phyloP scores from a whole-genome alignment of 2,113 vertebrate species.

The Odocoileus virginianus region DNA sequence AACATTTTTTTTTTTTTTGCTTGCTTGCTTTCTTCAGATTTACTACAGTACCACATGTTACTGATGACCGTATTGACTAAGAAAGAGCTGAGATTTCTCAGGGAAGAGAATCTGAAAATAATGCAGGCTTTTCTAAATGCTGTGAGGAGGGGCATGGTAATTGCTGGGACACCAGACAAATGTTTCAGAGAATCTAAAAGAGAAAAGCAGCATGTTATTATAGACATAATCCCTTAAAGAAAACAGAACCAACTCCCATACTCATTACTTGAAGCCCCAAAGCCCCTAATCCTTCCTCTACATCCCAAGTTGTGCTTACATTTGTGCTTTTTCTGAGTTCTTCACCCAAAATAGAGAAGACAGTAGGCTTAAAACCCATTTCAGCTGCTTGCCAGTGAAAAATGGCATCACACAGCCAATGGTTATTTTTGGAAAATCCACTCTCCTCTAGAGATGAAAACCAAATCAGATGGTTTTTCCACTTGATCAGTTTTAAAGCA shows the following conservation, averaged over 20 bases:
- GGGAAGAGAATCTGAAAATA: background rate
- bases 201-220: background rate
- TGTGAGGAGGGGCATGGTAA: background rate
- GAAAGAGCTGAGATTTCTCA: background rate
- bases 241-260: background rate
- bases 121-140: background rate
- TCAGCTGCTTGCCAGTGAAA: conserved; percentile 50
- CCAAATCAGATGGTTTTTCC: conserved; percentile 42
- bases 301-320: background rate
- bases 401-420: background rate
- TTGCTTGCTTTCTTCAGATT: background rate
- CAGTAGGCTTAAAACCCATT: conserved; percentile 45
- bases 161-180: background rate
- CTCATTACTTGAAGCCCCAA: background rate
- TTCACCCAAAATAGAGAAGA: conserved; percentile 47
- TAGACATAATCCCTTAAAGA: background rate
- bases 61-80: background rate
- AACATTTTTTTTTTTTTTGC: background rate
- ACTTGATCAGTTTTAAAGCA: conserved; percentile 41
- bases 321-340: conserved; percentile 48
- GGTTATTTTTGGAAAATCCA: conserved; percentile 60
- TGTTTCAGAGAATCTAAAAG: background rate
- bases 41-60: background rate
- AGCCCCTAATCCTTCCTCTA: background rate
- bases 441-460: conserved; percentile 41